Percentiles rank a stretch among this genome's conserved stretches.
These are phyloP conservation scores for Galerucella pusilla DNA, from an alignment of 2,888 invertebrate genomes.

Conservation along the genomic window DNA sequence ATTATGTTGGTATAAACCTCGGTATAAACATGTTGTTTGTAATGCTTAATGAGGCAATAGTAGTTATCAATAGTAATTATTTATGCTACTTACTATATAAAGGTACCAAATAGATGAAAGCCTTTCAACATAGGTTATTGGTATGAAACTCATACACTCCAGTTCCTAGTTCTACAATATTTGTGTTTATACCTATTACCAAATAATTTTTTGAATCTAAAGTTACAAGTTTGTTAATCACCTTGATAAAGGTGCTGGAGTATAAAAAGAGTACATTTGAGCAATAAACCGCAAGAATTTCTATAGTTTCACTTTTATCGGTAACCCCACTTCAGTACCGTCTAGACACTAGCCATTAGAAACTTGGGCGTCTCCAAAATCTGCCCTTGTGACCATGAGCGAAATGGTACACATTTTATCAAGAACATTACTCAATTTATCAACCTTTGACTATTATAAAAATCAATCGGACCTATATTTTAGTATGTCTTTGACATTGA, in stretches of 20 bases:
- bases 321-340: constrained; percentile 20
- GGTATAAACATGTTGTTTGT: too few species aligned
- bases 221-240: neutral
- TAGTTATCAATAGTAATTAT: too few species aligned
- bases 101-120: neutral
- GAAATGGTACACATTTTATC: constrained; percentile 8
- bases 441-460: neutral
- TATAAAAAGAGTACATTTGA: neutral
- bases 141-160: neutral
- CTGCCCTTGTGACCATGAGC: constrained; percentile 37
- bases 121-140: neutral
- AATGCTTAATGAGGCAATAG: too few species aligned
- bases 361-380: constrained; percentile 38
- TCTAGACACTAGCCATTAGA: constrained; percentile 35
- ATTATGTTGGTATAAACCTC: too few species aligned
- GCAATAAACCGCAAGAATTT: constrained; percentile 8
- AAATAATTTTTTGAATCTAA: neutral
- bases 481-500: constrained; percentile 28
- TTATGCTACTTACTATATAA: neutral
- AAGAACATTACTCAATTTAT: neutral
- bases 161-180: neutral
- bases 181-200: neutral
- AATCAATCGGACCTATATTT: constrained; percentile 17
- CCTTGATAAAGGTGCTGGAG: neutral
- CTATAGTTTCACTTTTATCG: constrained; percentile 30